A percentile compares a stretch with the other conserved stretches of the same genome.
These are phyloP conservation scores for Phalangium opilio DNA, from an alignment of 2,888 invertebrate species.

Conservation along the genomic window DNA sequence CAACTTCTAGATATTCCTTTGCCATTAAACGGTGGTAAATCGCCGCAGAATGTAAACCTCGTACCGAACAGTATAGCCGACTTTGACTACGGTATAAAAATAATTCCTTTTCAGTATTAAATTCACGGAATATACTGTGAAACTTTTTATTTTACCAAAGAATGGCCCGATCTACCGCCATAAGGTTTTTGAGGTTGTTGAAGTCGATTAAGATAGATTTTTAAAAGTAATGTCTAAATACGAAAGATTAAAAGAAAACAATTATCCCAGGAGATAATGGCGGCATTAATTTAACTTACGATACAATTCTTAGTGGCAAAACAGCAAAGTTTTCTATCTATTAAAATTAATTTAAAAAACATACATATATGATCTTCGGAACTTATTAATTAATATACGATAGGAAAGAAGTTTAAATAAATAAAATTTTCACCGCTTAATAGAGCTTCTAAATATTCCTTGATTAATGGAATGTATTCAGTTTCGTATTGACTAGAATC, in stretches of 20 bases:
- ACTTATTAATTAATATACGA: too few relatives aligned
- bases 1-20: slow-evolving; percentile 13
- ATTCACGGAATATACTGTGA: too few relatives aligned
- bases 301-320: too few relatives aligned
- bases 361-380: too few relatives aligned
- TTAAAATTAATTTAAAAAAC: too few relatives aligned
- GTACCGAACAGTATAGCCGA: slow-evolving; percentile 18
- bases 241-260: too few relatives aligned
- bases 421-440: slow-evolving; percentile 9
- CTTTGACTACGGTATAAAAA: slow-evolving; percentile 6
- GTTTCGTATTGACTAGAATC: slow-evolving; percentile 10
- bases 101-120: too few relatives aligned
- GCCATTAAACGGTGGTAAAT: slow-evolving; percentile 22
- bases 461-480: slow-evolving; percentile 9
- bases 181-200: slow-evolving; percentile 1
- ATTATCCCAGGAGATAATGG: too few relatives aligned
- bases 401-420: too few relatives aligned
- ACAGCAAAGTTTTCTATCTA: too few relatives aligned
- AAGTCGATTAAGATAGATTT: slow-evolving; percentile 13
- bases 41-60: slow-evolving; percentile 19
- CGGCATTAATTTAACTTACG: too few relatives aligned
- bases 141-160: slow-evolving; percentile 8
- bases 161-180: not conserved
- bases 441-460: slow-evolving; percentile 14
- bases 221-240: slow-evolving; percentile 8